These are phyloP conservation scores for Elysia chlorotica DNA, from an alignment of 1,140 invertebrate species.

Conservation along the genomic window DNA sequence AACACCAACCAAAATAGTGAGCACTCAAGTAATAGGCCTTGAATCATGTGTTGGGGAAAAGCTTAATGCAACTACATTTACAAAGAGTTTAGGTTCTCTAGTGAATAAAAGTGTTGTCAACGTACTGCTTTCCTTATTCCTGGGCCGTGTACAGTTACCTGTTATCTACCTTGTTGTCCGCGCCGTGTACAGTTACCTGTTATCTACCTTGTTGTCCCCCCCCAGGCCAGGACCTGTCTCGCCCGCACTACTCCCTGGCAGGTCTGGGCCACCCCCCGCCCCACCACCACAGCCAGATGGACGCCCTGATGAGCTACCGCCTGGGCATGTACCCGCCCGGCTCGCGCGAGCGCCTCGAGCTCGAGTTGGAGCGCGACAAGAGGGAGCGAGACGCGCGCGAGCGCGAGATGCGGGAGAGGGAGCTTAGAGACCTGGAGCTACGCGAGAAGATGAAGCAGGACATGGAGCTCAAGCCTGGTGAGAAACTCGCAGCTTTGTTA, in stretches of 20 bases:
- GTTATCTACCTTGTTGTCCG: not conserved
- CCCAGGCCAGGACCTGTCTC: conserved; percentile 42
- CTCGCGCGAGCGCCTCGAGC: conserved; percentile 75
- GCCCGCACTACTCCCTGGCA: conserved; percentile 30
- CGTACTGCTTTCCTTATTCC: too few species aligned
- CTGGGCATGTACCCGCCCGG: conserved; percentile 64
- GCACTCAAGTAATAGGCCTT: too few species aligned
- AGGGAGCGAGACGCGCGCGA: conserved; percentile 76
- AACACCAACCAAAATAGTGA: too few species aligned
- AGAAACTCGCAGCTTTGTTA: too few species aligned
- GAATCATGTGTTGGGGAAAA: not conserved
- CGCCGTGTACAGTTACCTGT: not conserved
- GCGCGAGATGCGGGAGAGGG: conserved; percentile 81
- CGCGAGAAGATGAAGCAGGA: conserved; percentile 66
- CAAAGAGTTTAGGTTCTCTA: not conserved
- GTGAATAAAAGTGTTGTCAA: not conserved
- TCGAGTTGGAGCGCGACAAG: conserved; percentile 83
- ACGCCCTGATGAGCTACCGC: conserved; percentile 65
- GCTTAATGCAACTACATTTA: not conserved
- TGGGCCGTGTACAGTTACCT: not conserved
- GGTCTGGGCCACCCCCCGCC: too few species aligned
- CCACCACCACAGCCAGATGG: conserved; percentile 67
- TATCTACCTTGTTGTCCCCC: conserved; percentile 13
- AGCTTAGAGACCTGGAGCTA: conserved; percentile 76
- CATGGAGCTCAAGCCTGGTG: conserved; percentile 60